A percentile compares a stretch with the other conserved stretches of the same genome.
These are phyloP conservation scores for Acleris holmiana DNA, from an alignment of 2,888 invertebrate genomes.

Conservation along the genomic window DNA sequence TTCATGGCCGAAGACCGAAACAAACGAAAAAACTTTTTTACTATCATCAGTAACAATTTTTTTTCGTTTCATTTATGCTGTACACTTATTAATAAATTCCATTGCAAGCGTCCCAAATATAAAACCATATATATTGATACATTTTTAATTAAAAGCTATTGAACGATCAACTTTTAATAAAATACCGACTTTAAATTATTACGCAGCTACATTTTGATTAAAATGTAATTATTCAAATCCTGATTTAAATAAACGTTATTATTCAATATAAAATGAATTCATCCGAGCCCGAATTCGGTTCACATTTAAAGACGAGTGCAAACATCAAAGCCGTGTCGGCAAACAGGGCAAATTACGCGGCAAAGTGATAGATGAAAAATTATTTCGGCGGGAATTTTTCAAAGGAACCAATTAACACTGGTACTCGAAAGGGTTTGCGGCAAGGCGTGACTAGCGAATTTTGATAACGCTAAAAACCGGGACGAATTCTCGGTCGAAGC, in stretches of 20 bases:
- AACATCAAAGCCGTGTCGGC: conserved; percentile 59
- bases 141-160: too few species aligned
- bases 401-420: conserved; percentile 74
- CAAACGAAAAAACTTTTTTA: too few species aligned
- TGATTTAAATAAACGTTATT: conserved; percentile 23
- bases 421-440: conserved; percentile 67
- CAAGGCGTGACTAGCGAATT: conserved; percentile 68
- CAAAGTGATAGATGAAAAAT: conserved; percentile 69
- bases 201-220: background rate
- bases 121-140: too few species aligned
- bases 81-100: background rate
- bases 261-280: conserved; percentile 28
- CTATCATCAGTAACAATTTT: too few species aligned
- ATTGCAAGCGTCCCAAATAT: background rate
- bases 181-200: background rate
- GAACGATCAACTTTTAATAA: too few species aligned
- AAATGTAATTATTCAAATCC: conserved; percentile 7
- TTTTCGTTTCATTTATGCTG: background rate
- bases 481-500: conserved; percentile 56
- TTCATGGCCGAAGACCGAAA: too few species aligned
- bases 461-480: conserved; percentile 62
- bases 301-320: conserved; percentile 43
- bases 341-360: conserved; percentile 62
- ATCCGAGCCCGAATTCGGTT: conserved; percentile 26
- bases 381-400: conserved; percentile 63